Evolutionary conservation across 2,113 vertebrate genomes (phyloP).

Genomic region (Ctenodactylus gundi): DNA sequence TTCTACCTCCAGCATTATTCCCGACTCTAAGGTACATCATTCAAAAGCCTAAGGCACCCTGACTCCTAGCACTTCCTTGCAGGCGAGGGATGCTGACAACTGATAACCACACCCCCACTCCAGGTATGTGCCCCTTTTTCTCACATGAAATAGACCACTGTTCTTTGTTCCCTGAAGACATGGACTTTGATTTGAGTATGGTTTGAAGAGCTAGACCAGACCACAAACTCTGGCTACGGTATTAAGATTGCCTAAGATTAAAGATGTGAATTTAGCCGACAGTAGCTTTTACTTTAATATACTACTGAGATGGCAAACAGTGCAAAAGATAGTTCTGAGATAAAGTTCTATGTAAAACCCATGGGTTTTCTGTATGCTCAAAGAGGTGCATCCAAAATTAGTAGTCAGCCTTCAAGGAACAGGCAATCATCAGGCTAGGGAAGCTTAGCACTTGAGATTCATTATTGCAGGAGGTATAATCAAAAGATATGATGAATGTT

Average conservation of each 20-base stretch:
- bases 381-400: neutral
- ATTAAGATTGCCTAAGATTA: neutral
- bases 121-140: rapidly evolving
- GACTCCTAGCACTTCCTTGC: no score
- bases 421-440: neutral
- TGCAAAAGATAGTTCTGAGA: neutral
- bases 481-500: no score
- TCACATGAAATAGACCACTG: neutral
- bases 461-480: no score
- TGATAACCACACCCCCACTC: no score
- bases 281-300: neutral
- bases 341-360: neutral
- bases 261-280: neutral
- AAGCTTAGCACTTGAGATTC: neutral
- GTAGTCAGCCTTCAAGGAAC: neutral
- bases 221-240: neutral
- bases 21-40: neutral
- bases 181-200: neutral
- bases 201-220: neutral
- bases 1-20: neutral
- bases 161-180: neutral
- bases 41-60: neutral
- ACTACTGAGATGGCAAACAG: neutral
- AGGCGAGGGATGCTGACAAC: no score
- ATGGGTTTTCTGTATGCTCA: neutral